Percentiles rank a stretch among this genome's conserved stretches.
These are phyloP conservation scores for Lepidochitona cinerea DNA, from an alignment of 2,888 invertebrate species.

Conservation along the genomic window DNA sequence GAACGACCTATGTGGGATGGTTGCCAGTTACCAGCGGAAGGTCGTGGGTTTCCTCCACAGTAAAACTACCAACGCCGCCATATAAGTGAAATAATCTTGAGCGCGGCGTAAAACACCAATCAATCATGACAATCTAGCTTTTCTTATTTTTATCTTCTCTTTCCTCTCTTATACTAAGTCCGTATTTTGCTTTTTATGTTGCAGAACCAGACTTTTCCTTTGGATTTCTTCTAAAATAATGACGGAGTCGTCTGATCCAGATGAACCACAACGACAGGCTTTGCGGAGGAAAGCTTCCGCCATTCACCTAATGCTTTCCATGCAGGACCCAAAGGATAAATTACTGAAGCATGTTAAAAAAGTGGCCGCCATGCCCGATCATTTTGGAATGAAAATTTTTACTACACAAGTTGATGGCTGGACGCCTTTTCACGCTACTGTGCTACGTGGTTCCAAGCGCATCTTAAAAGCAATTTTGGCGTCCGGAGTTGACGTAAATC, in stretches of 20 bases:
- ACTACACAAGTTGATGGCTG: slow-evolving; percentile 49
- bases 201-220: too few relatives aligned
- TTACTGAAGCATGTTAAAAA: slow-evolving; percentile 31
- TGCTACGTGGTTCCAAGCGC: slow-evolving; percentile 44
- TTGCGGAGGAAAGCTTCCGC: not conserved
- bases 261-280: not conserved
- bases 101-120: too few relatives aligned
- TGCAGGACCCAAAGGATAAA: slow-evolving; percentile 1
- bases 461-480: slow-evolving; percentile 46
- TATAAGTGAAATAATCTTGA: too few relatives aligned
- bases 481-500: slow-evolving; percentile 46
- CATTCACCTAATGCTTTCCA: not conserved
- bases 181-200: too few relatives aligned
- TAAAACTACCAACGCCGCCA: too few relatives aligned
- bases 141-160: too few relatives aligned
- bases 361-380: slow-evolving; percentile 42
- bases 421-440: slow-evolving; percentile 55
- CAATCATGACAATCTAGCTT: too few relatives aligned
- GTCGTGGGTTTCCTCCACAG: too few relatives aligned
- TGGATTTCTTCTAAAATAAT: too few relatives aligned
- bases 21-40: too few relatives aligned
- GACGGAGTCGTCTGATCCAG: not conserved
- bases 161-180: too few relatives aligned
- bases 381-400: slow-evolving; percentile 38
- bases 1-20: too few relatives aligned